Evolutionary conservation across 2,113 vertebrate genomes (phyloP), one percentile per base, ranked within the genome.

Genomic region (Pao palembangensis): DNA sequence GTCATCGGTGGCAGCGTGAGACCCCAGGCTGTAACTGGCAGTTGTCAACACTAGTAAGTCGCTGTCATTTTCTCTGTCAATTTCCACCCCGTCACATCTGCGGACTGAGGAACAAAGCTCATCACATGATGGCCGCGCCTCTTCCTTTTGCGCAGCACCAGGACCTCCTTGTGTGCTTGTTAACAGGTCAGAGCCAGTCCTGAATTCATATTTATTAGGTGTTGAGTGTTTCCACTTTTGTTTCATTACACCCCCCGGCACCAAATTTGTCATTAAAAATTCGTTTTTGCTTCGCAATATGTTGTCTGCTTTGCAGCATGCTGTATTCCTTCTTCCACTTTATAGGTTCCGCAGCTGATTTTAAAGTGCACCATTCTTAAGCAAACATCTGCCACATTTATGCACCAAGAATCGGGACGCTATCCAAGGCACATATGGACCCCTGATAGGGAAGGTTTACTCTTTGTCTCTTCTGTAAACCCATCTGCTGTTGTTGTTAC

Each of bases 311-410:
- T 69, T 71, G 51, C 55, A 50, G 46, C 50, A 62, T 77, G 58
- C 55, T 74, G 55, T 51, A 60, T 65, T 58, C 73, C 61, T 67
- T 73, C 69, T 67, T 69, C 62, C 23, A 64, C 49, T 76, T 77
- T 75, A 76, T 66, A 61, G 61, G 75, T 82, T 64, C 55, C 68
- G 64, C 61, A 75, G 65, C 58, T 80, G 79, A 61, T 75, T 82
- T 79, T 75, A 69, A 82, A 87, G 68, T 67, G 71, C 58, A 66
- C 64, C 69, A 81, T 64, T 84, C 69, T 76, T 83, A 81, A 81
- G 75, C 65, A 78, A 85, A 86, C 88, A 88, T 85, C 87, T 88
- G 88, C 78, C 63, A 60, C 66, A 76, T 85, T 81, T 70, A 81
- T 72, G 79, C 81, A 75, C 71, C 74, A 82, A 67, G 72, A 78